Evolutionary conservation across 2,797 vertebrate genomes (phyloP).

Genomic region (Parauchenoglanis ngamensis): DNA sequence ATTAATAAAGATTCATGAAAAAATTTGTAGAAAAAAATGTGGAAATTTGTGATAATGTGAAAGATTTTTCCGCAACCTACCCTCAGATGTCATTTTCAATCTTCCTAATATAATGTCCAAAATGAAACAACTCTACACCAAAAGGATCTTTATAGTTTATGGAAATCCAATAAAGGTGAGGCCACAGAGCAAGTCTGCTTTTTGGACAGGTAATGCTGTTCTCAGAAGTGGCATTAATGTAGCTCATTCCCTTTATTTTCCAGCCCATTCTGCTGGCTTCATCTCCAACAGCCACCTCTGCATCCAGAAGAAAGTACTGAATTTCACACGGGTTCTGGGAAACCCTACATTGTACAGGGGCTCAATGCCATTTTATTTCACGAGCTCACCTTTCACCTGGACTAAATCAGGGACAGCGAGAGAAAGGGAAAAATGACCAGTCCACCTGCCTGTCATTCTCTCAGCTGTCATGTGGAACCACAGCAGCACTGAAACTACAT

Average conservation of each 20-base stretch:
- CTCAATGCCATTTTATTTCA: slow-evolving; percentile 38
- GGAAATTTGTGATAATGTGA: background rate
- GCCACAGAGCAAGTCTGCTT: slow-evolving; percentile 1
- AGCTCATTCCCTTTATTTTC: slow-evolving; percentile 30
- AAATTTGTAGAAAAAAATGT: background rate
- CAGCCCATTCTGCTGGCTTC: slow-evolving; percentile 20
- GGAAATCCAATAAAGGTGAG: slow-evolving; percentile 30
- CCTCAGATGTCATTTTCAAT: background rate
- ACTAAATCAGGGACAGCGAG: slow-evolving; percentile 32
- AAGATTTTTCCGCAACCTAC: background rate
- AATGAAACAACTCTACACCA: background rate
- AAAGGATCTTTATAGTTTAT: background rate
- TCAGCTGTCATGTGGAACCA: slow-evolving; percentile 36
- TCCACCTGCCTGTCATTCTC: slow-evolving; percentile 42
- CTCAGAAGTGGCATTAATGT: slow-evolving; percentile 4
- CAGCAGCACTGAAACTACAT: slow-evolving; percentile 62
- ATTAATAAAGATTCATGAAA: background rate
- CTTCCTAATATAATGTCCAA: background rate
- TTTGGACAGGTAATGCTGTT: slow-evolving; percentile 23
- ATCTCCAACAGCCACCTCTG: slow-evolving; percentile 18
- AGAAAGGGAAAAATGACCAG: slow-evolving; percentile 31
- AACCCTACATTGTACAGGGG: slow-evolving; percentile 28
- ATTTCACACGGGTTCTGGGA: slow-evolving; percentile 44
- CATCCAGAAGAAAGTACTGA: slow-evolving; percentile 45
- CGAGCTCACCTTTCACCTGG: slow-evolving; percentile 41